Percentiles rank a stretch among this genome's conserved stretches.
Conservation (phyloP, 2,888 invertebrate species). For the Xestoiulus laeticollis region DNA sequence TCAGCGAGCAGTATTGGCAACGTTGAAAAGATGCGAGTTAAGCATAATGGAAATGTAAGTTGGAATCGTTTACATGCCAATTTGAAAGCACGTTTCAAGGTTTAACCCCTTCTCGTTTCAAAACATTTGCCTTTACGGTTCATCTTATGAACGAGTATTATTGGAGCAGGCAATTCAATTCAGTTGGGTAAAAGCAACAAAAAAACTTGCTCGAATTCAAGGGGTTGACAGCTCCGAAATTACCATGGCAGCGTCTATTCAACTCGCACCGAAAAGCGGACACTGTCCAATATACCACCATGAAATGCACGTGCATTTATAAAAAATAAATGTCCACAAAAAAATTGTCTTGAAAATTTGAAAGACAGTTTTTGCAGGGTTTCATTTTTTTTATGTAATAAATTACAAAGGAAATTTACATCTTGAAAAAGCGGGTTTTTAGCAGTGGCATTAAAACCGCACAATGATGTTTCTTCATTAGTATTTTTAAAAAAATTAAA, state of each 20-base stretch:
- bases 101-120: slow-evolving; percentile 29
- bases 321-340: not conserved
- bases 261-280: not conserved
- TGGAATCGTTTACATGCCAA: slow-evolving; percentile 23
- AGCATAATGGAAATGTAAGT: slow-evolving; percentile 1
- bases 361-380: no score
- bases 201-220: slow-evolving; percentile 16
- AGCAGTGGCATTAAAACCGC: no score
- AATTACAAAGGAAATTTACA: no score
- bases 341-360: not conserved
- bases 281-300: not conserved
- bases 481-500: no score
- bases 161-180: slow-evolving; percentile 4
- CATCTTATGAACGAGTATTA: slow-evolving; percentile 11
- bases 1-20: not conserved
- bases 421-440: no score
- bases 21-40: slow-evolving; percentile 19
- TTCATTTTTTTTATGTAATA: no score
- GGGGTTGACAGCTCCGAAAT: slow-evolving; percentile 18
- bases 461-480: no score
- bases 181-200: not conserved
- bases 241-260: slow-evolving; percentile 5
- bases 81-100: slow-evolving; percentile 34
- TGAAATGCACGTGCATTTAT: not conserved
- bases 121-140: slow-evolving; percentile 33